Percentiles rank a stretch among this genome's conserved stretches.
Evolutionary conservation across 2,113 vertebrate species (phyloP).

Genomic region (Parus major): DNA sequence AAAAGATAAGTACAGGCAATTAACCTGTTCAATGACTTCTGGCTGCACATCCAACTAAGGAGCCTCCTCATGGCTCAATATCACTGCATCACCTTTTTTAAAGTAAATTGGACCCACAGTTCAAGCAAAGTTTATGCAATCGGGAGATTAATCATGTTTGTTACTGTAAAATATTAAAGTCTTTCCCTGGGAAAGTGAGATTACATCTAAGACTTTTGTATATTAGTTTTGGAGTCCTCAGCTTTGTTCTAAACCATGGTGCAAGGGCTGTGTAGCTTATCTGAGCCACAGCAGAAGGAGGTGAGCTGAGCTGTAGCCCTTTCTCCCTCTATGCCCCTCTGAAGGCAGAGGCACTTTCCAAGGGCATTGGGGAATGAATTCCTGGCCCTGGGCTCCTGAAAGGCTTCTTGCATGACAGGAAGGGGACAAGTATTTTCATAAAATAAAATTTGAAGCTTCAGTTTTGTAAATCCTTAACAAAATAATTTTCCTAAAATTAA

Average conservation of each 20-base stretch:
- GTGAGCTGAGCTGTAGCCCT: not conserved
- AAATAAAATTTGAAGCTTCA: not conserved
- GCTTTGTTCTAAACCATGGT: not conserved
- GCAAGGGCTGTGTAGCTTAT: not conserved
- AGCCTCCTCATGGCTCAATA: not conserved
- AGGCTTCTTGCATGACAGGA: not conserved
- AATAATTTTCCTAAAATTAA: not conserved
- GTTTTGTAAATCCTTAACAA: not conserved
- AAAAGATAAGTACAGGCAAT: slow-evolving; percentile 53
- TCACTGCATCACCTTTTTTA: not conserved
- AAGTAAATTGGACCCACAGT: not conserved
- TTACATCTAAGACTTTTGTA: not conserved
- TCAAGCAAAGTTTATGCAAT: not conserved
- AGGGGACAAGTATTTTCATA: not conserved
- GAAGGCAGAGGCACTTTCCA: not conserved
- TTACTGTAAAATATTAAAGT: not conserved
- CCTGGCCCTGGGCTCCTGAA: not conserved
- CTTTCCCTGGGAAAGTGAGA: not conserved
- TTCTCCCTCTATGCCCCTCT: not conserved
- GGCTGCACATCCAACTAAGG: not conserved
- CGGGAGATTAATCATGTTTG: not conserved
- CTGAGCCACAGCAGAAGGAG: not conserved
- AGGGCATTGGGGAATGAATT: not conserved
- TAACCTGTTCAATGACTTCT: slow-evolving; percentile 47
- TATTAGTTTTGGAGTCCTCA: not conserved